Evolutionary conservation across 1,140 invertebrate genomes (phyloP).

Genomic region (Cataglyphis hispanica): DNA sequence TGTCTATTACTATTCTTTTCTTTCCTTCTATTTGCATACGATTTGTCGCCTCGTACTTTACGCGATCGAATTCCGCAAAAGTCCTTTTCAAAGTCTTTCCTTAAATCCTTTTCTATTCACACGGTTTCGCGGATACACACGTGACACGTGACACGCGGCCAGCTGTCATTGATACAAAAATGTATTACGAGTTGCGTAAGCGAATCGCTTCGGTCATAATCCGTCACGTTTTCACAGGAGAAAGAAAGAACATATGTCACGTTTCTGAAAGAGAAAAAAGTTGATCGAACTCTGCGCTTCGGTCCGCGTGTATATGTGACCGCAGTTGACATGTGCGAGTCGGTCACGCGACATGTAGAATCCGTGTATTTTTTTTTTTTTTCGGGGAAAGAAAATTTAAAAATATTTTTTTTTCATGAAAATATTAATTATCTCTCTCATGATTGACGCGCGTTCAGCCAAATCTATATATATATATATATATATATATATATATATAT

Average conservation of each 20-base stretch:
- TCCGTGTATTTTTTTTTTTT: neutral
- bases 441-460: neutral
- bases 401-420: neutral
- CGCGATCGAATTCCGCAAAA: conserved; percentile 12
- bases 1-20: neutral
- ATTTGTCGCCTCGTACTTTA: neutral
- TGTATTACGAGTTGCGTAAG: conserved; percentile 65
- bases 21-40: neutral
- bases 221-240: conserved; percentile 59
- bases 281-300: conserved; percentile 51
- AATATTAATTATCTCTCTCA: neutral
- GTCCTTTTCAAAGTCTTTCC: conserved; percentile 30
- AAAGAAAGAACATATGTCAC: conserved; percentile 61
- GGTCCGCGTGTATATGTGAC: conserved; percentile 53
- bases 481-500: neutral
- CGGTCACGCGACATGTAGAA: neutral
- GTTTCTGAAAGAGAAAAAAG: conserved; percentile 40
- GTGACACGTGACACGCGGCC: conserved; percentile 46
- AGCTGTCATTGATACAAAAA: conserved; percentile 62
- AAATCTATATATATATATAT: neutral
- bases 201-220: neutral
- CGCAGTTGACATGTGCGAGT: conserved; percentile 8
- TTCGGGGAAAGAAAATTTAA: neutral
- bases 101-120: too few relatives aligned
- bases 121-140: conserved; percentile 55